These are phyloP conservation scores for Sebastiscus tertius DNA, from an alignment of 2,797 vertebrate genomes.

Conservation along the genomic window DNA sequence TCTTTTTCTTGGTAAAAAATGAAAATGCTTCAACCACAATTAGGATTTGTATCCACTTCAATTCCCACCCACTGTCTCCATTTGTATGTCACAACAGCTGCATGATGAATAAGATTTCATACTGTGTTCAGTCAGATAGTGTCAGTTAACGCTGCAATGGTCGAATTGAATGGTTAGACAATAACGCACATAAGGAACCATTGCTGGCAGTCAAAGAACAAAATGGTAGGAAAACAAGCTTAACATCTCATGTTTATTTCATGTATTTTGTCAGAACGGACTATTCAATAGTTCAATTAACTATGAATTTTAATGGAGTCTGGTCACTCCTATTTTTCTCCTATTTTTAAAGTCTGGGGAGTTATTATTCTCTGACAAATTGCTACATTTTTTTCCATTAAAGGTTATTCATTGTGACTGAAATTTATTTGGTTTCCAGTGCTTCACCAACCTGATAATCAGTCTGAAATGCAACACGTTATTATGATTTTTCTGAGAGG, in stretches of 20 bases:
- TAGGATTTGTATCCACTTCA: background rate
- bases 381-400: background rate
- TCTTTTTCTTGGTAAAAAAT: background rate
- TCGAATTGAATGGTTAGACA: background rate
- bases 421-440: constrained; percentile 10
- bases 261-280: background rate
- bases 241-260: constrained; percentile 12
- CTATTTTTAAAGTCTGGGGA: background rate
- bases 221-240: constrained; percentile 15
- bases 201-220: background rate
- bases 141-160: background rate
- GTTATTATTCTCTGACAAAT: background rate
- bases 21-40: background rate
- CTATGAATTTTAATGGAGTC: background rate
- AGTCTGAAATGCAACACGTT: background rate
- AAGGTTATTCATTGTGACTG: background rate
- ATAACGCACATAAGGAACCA: background rate
- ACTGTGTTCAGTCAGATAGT: background rate
- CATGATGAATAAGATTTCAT: constrained; percentile 1
- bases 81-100: constrained; percentile 5
- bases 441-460: constrained; percentile 4
- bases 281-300: constrained; percentile 6
- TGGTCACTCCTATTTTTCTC: background rate
- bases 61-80: background rate
- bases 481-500: background rate